Base-by-base conservation (phyloP, 1,140 invertebrate species). In the Bombus sibiricus region DNA sequence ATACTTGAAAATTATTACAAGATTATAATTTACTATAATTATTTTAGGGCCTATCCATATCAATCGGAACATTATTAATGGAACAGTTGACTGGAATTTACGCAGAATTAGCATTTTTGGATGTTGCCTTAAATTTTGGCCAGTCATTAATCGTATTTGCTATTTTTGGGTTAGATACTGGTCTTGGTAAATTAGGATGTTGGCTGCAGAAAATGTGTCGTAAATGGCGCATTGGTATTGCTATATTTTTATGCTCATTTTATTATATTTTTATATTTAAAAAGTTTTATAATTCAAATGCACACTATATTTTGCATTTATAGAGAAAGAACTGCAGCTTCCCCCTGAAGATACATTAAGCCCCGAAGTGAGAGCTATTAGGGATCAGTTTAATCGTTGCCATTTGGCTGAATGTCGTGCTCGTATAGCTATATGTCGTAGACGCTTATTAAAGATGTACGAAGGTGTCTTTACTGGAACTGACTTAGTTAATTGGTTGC, bases 61-160 rank as follows among this genome's bases (percentile, higher is more conserved):
- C 97, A 53, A 96, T 98, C 28, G 99, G 98, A 97, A 98, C 97
- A 25, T 93, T 99, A 82, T 96, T 99, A 84, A 97, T 97, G 95
- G 98, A 98, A 92, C 96, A 98, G 91, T 96, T 98, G 92, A 97
- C 97, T 72, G 98, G 98, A 1, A 97, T 99, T 86, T 99, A 98
- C 93, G 96, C 99, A 0, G 98, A 99, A 95, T 95, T 99, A 37
- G 97, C 98, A 88, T 99, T 99, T 94, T 94, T 99, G 43, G 98
- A 99, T 94, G 97, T 97, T 32, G 97, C 98, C 59, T 96, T 99
- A 1, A 98, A 98, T 92, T 98, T 98, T 94, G 98, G 98, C 2
- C 98, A 99, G 95, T 98, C 97, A 62, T 95, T 98, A 64, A 96
- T 98, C 85, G 96, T 98, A 39, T 97, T 99, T 90, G 96, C 97